Base-by-base conservation (phyloP, 1,140 invertebrate species). In the Euschistus heros region DNA sequence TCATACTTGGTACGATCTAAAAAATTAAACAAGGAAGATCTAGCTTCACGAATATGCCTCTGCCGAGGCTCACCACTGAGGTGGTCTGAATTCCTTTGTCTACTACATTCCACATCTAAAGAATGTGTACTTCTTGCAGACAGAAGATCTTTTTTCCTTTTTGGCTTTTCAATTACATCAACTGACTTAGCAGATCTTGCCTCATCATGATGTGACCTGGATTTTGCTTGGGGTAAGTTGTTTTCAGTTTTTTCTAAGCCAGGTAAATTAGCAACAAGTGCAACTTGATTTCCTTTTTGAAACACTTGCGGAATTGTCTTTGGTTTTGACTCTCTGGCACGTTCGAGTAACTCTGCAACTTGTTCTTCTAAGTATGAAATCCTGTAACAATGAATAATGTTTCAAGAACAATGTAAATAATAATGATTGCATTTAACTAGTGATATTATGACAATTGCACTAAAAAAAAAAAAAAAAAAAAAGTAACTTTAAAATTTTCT, bases 361-460 rank as follows among this genome's bases (percentile, higher is more conserved):
- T 92, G 90, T 69, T 94, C 90, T 73, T 94, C 91, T 47, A 94
- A 79, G 74, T 93, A 93, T 2, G 87, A 88, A 55, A 93, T 92
- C 62, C 91, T 50, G 18, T 24, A 13, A 54, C 27, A 30, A 30
- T 30, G n/a, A 30, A 30, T 30, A 30, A 4, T 30, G 27, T 30
- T 30, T 30, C 7, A 7, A 30, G 7, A 4, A 30, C 2, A 30
- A 30, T 30, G 2, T 30, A 30, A 30, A 30, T 30, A 30, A 30
- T 30, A 7, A 30, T 7, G 7, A 30, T 7, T n/a, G n/a, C 27
- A 4, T 30, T 30, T 30, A 30, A 4, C 2, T 30, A 30, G 27
- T 30, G 7, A 30, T 30, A 30, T 30, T 30, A 30, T 2, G 7
- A 4, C 27, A 30, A 30, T 30, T n/a, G 27, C 3, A 7, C 27